Percentiles rank a stretch among this genome's conserved stretches.
phyloP scores from a whole-genome alignment of 1,140 invertebrate genomes.

The Drosophila rhopaloa region DNA sequence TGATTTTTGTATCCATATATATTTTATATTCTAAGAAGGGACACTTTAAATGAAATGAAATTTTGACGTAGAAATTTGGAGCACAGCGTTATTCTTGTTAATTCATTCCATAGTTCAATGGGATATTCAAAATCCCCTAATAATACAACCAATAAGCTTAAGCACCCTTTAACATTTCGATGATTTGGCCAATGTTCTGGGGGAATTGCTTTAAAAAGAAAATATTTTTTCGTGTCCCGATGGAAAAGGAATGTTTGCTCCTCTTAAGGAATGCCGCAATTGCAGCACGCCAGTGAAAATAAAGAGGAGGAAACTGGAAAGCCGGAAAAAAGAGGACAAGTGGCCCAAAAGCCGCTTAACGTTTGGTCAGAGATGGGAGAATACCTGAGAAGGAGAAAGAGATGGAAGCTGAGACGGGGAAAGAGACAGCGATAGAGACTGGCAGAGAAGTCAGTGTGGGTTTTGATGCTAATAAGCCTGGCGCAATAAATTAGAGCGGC shows the following conservation, averaged over 20 bases:
- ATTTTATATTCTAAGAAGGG: no score
- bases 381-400: slow-evolving; percentile 1
- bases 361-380: neutral
- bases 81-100: no score
- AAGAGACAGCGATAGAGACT: neutral
- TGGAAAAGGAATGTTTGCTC: neutral
- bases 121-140: neutral
- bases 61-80: no score
- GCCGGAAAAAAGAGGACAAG: slow-evolving; percentile 15
- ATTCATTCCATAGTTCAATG: no score
- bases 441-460: slow-evolving; percentile 6
- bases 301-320: neutral
- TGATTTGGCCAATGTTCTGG: slow-evolving; percentile 4
- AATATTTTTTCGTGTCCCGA: neutral
- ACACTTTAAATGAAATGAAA: no score
- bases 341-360: slow-evolving; percentile 41
- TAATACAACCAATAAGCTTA: neutral
- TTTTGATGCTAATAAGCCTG: slow-evolving; percentile 52
- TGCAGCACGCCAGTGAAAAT: slow-evolving; percentile 5
- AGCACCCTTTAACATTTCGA: neutral
- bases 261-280: slow-evolving; percentile 8
- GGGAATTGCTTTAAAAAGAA: neutral
- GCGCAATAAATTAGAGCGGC: slow-evolving; percentile 70
- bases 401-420: neutral
- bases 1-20: no score